Percentiles rank a stretch among this genome's conserved stretches.
These are phyloP conservation scores for Amphilophus citrinellus DNA, from an alignment of 2,113 vertebrate genomes.

Conservation along the genomic window DNA sequence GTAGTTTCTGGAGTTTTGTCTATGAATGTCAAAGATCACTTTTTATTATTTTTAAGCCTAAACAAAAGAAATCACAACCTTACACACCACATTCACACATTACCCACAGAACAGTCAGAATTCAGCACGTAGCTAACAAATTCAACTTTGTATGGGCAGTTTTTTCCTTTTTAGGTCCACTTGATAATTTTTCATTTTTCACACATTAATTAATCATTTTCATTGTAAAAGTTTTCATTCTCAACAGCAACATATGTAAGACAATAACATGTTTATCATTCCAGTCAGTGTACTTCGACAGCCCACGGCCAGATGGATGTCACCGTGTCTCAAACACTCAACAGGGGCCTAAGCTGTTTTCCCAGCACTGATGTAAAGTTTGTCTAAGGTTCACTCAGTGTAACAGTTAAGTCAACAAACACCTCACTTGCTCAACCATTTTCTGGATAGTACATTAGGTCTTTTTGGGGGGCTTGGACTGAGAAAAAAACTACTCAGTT, in stretches of 20 bases:
- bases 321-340: constrained; percentile 24
- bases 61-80: background rate
- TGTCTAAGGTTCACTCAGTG: constrained; percentile 41
- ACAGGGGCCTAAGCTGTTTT: constrained; percentile 46
- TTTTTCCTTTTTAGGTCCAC: constrained; percentile 33
- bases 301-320: constrained; percentile 34
- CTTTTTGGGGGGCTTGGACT: background rate
- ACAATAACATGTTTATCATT: constrained; percentile 37
- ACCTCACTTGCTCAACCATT: constrained; percentile 20
- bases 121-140: background rate
- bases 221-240: constrained; percentile 40
- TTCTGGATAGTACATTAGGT: background rate
- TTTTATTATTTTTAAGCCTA: background rate
- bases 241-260: constrained; percentile 13
- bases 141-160: constrained; percentile 12
- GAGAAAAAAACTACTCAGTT: background rate
- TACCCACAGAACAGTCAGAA: background rate
- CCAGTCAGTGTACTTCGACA: background rate
- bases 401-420: constrained; percentile 61
- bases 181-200: constrained; percentile 27
- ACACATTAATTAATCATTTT: constrained; percentile 40
- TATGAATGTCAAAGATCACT: background rate
- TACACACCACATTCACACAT: constrained; percentile 8
- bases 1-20: background rate
- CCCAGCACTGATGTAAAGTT: constrained; percentile 29